Evolutionary conservation across 1,140 invertebrate genomes (phyloP).

Genomic region (Drosophila asahinai): DNA sequence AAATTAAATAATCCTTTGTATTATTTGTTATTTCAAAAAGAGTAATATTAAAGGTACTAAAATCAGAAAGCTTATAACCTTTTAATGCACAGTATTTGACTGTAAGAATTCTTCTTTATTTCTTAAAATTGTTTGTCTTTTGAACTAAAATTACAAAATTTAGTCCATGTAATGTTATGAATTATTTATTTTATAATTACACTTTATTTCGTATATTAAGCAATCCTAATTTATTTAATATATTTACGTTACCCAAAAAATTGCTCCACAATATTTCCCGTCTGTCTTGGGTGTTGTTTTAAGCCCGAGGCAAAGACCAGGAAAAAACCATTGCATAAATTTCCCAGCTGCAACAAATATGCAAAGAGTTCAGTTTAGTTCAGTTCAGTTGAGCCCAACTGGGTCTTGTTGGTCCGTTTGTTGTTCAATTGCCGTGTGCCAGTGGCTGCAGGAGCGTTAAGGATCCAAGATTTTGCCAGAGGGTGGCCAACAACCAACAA

Average conservation of each 20-base stretch:
- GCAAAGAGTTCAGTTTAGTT: conserved; percentile 63
- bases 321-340: conserved; percentile 77
- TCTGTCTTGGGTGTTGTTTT: conserved; percentile 61
- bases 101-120: too few relatives aligned
- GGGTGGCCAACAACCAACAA: conserved; percentile 5
- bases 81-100: too few relatives aligned
- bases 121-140: too few relatives aligned
- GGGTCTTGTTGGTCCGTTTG: conserved; percentile 41
- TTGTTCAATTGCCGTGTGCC: conserved; percentile 56
- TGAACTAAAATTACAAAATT: too few relatives aligned
- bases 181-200: too few relatives aligned
- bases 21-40: too few relatives aligned
- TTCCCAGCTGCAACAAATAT: conserved; percentile 76
- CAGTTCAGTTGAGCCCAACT: conserved; percentile 32
- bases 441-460: background rate
- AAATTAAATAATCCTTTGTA: too few relatives aligned
- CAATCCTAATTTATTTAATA: background rate
- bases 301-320: conserved; percentile 37
- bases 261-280: conserved; percentile 5
- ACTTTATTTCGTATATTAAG: too few relatives aligned
- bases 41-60: too few relatives aligned
- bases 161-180: too few relatives aligned
- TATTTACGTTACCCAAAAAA: background rate
- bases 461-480: conserved; percentile 20
- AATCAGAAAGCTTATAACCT: too few relatives aligned